Base-by-base conservation (phyloP, 2,888 invertebrate species). In the Aspidiotus destructor region DNA sequence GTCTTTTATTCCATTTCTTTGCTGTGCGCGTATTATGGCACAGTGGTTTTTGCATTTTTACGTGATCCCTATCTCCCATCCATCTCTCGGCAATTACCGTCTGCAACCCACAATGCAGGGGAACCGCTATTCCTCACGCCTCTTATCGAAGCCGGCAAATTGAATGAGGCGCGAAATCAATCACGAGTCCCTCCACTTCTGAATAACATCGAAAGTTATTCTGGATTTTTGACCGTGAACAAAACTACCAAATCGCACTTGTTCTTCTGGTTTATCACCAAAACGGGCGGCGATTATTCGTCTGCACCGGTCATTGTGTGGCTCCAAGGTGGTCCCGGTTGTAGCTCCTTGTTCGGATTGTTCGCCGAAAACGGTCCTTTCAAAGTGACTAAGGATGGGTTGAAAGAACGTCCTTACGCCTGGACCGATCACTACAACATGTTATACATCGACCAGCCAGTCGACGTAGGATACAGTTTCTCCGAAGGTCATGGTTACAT, bases 401-500 rank as follows among this genome's bases (percentile, higher is more conserved):
- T 87, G 68, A 79, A 81, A 72, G 78, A 83, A 71, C 82, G 91
- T 53, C 83, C 87, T 73, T 87, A 86, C 73, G 84, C 87, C 10
- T 96, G 95, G 95, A 86, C 85, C 68, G 78, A 83, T 53, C 84
- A 84, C 10, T 89, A 91, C 76, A 86, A 87, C 73, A 78, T 95
- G 54, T 82, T 96, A 67, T 96, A 90, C 76, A 88, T 96, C 69
- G 95, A 96, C 77, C 95, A 92, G 77, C 95, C 95, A 0, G 94
- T 91, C 0, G 92, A 92, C 1, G 88, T 92, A 2, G 95, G 95
- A 0, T 96, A 87, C 76, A 94, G 94, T 78, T 94, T 92, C 75
- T 92, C 94, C 0, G 83, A 85, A 1, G 84, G 86, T 28, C 82
- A 78, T 69, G 93, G 94, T 0, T 94, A 88, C 77, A 88, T 88